Percentiles rank a stretch among this genome's conserved stretches.
These are phyloP conservation scores for Parasteatoda tepidariorum DNA, from an alignment of 1,140 invertebrate genomes.

Conservation along the genomic window DNA sequence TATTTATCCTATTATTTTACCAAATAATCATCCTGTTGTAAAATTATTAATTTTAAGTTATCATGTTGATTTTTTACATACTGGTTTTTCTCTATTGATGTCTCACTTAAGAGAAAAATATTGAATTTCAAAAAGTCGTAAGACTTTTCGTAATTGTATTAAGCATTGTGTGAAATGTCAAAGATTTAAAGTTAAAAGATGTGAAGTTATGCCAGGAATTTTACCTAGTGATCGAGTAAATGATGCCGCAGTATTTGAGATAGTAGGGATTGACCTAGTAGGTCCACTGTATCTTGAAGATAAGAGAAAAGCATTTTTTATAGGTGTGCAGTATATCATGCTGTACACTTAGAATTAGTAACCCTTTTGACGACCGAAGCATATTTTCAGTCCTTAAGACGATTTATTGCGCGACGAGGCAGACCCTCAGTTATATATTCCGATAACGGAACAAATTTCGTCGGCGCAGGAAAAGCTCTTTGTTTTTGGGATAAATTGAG, in stretches of 20 bases:
- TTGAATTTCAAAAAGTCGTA: conserved; percentile 25
- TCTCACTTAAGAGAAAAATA: conserved; percentile 18
- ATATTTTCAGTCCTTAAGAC: background rate
- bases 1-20: conserved; percentile 15
- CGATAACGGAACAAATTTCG: too few species aligned
- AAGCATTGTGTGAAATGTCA: conserved; percentile 12
- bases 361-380: conserved; percentile 25
- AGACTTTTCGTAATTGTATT: conserved; percentile 15
- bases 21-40: background rate
- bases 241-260: conserved; percentile 15
- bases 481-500: too few species aligned
- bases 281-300: conserved; percentile 64
- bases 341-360: conserved; percentile 69
- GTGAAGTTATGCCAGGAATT: background rate
- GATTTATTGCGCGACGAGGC: too few species aligned
- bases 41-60: background rate
- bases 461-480: too few species aligned
- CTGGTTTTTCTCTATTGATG: background rate
- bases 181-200: conserved; percentile 3
- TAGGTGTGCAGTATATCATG: conserved; percentile 68
- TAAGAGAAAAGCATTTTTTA: conserved; percentile 67
- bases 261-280: too few species aligned
- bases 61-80: background rate
- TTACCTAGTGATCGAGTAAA: conserved; percentile 11
- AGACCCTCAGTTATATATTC: too few species aligned